These are phyloP conservation scores for Anoura caudifer DNA, from an alignment of 2,113 vertebrate species.

Conservation along the genomic window DNA sequence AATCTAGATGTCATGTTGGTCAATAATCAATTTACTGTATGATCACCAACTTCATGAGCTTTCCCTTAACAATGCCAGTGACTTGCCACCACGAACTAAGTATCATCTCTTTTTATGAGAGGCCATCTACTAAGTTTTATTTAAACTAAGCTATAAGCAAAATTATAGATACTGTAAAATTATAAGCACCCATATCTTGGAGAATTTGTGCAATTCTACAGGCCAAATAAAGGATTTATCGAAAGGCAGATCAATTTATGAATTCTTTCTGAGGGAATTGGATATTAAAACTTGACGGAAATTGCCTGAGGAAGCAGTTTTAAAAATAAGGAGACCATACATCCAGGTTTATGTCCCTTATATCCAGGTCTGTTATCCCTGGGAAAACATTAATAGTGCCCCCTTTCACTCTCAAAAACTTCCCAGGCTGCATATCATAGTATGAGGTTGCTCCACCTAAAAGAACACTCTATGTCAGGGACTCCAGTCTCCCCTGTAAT, in stretches of 20 bases:
- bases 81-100: not conserved
- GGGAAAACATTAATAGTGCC: not conserved
- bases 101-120: not conserved
- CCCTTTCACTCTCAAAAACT: not conserved
- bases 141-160: not conserved
- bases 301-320: not conserved
- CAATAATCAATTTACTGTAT: not conserved
- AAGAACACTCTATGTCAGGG: not conserved
- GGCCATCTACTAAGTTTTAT: not conserved
- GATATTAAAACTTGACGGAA: not conserved
- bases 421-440: not conserved
- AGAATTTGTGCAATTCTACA: not conserved
- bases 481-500: not conserved
- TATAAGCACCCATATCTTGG: not conserved
- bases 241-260: not conserved
- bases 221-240: conserved; percentile 1
- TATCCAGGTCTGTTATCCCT: not conserved
- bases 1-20: not conserved
- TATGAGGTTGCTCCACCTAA: not conserved
- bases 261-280: not conserved
- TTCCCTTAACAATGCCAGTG: not conserved
- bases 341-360: not conserved
- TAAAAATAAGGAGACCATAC: not conserved
- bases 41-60: not conserved
- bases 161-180: not conserved